These are phyloP conservation scores for Zaprionus inermis DNA, from an alignment of 1,140 invertebrate species.

Conservation along the genomic window DNA sequence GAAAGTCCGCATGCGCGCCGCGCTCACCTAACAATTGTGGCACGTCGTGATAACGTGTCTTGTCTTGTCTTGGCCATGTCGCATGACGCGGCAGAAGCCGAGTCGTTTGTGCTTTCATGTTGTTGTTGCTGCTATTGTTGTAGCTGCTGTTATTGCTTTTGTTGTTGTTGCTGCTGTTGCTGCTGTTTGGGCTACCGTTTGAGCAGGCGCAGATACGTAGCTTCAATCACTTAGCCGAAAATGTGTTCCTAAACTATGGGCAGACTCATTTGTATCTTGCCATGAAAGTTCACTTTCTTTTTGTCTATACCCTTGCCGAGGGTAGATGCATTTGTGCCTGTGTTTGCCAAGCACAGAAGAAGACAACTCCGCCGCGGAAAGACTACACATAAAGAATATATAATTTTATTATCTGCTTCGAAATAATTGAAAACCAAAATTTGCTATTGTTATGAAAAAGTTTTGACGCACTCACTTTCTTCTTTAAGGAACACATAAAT, in stretches of 20 bases:
- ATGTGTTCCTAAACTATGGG: constrained; percentile 13
- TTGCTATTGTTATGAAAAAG: too few relatives aligned
- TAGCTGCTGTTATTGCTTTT: constrained; percentile 37
- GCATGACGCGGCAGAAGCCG: constrained; percentile 53
- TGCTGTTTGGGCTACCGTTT: constrained; percentile 67
- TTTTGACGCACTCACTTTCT: too few relatives aligned
- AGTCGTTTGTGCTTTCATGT: constrained; percentile 19
- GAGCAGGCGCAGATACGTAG: constrained; percentile 11
- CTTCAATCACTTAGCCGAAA: constrained; percentile 26
- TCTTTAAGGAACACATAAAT: too few relatives aligned
- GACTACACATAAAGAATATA: too few relatives aligned
- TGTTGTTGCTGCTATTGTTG: constrained; percentile 42
- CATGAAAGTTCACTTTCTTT: constrained; percentile 34
- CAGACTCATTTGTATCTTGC: constrained; percentile 4
- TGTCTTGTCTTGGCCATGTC: constrained; percentile 25
- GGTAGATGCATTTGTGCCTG: background rate
- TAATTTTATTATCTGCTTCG: too few relatives aligned
- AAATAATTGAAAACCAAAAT: too few relatives aligned
- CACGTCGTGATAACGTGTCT: constrained; percentile 73
- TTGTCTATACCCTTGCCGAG: background rate
- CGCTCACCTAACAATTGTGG: constrained; percentile 41
- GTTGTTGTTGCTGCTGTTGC: constrained; percentile 39
- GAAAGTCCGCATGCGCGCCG: constrained; percentile 48
- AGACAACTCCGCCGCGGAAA: too few relatives aligned
- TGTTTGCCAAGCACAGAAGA: background rate